These are phyloP conservation scores for Machimus atricapillus DNA, from an alignment of 2,888 invertebrate species.

Conservation along the genomic window DNA sequence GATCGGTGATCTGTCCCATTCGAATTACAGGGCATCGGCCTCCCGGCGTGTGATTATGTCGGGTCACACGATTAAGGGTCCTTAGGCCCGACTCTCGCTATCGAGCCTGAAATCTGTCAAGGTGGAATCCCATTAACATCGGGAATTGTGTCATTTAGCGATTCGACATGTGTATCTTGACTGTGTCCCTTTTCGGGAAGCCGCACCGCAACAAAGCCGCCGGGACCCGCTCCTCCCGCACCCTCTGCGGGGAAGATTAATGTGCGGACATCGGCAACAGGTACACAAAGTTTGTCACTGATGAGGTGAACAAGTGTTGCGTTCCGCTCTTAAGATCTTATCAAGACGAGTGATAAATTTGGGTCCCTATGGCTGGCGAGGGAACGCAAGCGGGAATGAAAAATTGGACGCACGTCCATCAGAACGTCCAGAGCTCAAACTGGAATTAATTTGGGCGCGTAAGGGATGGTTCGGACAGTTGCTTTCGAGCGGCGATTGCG, in stretches of 20 bases:
- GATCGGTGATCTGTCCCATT: conserved; percentile 3
- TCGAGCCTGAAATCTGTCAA: conserved; percentile 44
- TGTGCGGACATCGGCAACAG: conserved; percentile 47
- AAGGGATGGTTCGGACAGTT: background rate
- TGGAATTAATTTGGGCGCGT: background rate
- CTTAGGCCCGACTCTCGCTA: conserved; percentile 20
- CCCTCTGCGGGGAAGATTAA: conserved; percentile 40
- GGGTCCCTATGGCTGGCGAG: background rate
- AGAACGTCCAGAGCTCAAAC: background rate
- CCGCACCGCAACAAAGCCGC: conserved; percentile 38
- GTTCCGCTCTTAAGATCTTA: background rate
- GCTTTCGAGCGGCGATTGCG: background rate
- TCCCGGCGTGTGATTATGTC: conserved; percentile 40
- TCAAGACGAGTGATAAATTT: conserved; percentile 11
- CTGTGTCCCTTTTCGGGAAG: conserved; percentile 36
- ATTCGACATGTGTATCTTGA: conserved; percentile 46
- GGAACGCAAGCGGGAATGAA: background rate
- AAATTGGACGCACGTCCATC: background rate
- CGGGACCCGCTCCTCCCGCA: background rate
- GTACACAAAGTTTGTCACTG: conserved; percentile 36
- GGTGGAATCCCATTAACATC: conserved; percentile 38
- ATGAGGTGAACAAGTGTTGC: conserved; percentile 19
- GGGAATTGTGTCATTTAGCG: conserved; percentile 48
- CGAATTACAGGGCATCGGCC: conserved; percentile 3
- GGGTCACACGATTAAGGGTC: conserved; percentile 45